Evolutionary conservation across 2,888 invertebrate species (phyloP), one percentile per base, ranked within the genome.

Genomic region (Nezara viridula): DNA sequence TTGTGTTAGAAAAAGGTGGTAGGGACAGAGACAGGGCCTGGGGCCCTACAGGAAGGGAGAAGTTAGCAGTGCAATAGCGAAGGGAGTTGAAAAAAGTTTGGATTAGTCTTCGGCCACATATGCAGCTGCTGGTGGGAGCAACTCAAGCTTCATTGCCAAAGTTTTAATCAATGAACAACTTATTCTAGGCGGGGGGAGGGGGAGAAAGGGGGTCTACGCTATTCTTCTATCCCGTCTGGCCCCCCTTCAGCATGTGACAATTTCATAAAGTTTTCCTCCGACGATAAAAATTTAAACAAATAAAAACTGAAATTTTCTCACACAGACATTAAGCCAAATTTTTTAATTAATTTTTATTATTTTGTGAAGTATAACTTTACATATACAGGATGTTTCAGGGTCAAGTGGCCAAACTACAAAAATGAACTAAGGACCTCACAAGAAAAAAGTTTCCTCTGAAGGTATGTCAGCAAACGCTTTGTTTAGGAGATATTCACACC

Each of bases 91-190:
- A 81, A 81, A 81, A 81, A 81, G 81, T 81, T 81, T 81, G 44
- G 81, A 81, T 81, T 81, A 81, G 44, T 47, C 44, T 44, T n/a
- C n/a, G 40, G 44, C 81, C 81, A 81, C 81, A 81, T 81, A 81
- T 81, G 81, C 44, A 81, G 81, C 44, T 73, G 19, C 32, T 44
- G 44, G 44, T 37, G 77, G 44, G 81, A 44, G 10, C 10, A 16
- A 27, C 27, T 14, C 6, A 32, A 27, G 66, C 66, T 37, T 73
- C 66, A 73, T 73, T 73, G 66, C 6, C 37, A 73, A 73, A 73
- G 66, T 73, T 73, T 73, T 73, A 73, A 73, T 73, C 66, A 73
- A 73, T 73, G 37, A 37, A 37, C 6, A 37, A 73, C 37, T 73
- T 73, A 73, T 73, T 73, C 66, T 73, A 73, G 66, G 55, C 24